phyloP scores from a whole-genome alignment of 2,113 vertebrate genomes.

The Phalacrocorax brasilianus region DNA sequence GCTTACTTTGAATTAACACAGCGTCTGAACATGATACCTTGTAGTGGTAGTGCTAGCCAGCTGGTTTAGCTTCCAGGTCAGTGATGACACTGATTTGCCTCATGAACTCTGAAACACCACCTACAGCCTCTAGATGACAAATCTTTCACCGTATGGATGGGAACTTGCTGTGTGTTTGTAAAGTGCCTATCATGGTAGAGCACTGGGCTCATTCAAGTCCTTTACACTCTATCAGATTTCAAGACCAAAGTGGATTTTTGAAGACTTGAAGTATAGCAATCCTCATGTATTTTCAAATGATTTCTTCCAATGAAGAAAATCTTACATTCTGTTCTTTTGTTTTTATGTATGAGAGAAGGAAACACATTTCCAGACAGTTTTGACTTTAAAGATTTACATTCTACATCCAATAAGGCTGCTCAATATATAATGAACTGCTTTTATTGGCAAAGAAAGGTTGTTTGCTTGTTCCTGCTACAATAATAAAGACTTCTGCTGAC shows the following conservation, averaged over 20 bases:
- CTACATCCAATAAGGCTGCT: neutral
- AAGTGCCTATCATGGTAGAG: neutral
- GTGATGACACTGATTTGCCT: fast-evolving
- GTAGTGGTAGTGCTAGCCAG: neutral
- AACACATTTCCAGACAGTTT: slow-evolving; percentile 9
- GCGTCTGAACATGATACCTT: neutral
- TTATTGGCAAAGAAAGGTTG: slow-evolving; percentile 37
- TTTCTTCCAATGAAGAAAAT: neutral
- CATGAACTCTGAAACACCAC: neutral
- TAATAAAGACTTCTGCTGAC: slow-evolving; percentile 65
- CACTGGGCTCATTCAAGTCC: neutral
- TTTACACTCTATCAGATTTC: neutral
- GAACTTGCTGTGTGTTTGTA: neutral
- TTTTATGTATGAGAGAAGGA: neutral
- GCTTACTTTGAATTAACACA: neutral
- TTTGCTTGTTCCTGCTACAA: slow-evolving; percentile 41
- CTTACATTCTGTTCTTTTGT: neutral
- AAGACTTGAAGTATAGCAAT: neutral
- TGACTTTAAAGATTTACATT: slow-evolving; percentile 19
- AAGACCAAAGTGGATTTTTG: neutral
- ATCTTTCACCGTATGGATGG: neutral
- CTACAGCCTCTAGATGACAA: neutral
- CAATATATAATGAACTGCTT: slow-evolving; percentile 42
- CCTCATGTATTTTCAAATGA: neutral
- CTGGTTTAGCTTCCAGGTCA: neutral